These are phyloP conservation scores for silkworm (Bombyx mori) DNA, from an alignment of 1,140 invertebrate species.

Conservation along the genomic window DNA sequence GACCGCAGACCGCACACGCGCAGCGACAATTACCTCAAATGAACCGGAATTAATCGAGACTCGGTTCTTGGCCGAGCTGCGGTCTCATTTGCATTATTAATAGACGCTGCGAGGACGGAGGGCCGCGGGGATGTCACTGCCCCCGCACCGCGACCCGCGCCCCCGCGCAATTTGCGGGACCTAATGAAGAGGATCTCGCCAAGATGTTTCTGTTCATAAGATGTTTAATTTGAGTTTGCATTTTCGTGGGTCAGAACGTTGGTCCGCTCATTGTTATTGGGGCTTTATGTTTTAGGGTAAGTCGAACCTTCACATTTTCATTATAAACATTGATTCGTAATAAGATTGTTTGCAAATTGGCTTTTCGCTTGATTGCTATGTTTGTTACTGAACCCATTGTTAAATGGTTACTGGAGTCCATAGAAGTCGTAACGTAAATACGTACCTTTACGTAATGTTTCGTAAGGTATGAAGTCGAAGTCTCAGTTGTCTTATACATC, in stretches of 20 bases:
- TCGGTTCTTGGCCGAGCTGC: conserved; percentile 66
- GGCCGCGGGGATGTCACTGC: conserved; percentile 28
- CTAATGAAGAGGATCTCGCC: conserved; percentile 66
- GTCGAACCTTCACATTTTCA: neutral
- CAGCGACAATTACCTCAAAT: conserved; percentile 69
- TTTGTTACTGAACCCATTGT: too few species aligned
- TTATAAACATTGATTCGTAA: too few species aligned
- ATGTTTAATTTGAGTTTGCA: conserved; percentile 68
- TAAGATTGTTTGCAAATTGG: too few species aligned
- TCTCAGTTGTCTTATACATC: too few species aligned
- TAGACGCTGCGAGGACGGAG: conserved; percentile 42
- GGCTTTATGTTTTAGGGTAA: conserved; percentile 28
- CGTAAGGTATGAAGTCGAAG: too few species aligned
- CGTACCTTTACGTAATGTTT: too few species aligned
- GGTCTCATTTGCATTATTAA: conserved; percentile 71
- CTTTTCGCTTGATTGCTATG: too few species aligned
- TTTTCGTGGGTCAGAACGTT: conserved; percentile 50
- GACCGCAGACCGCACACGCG: conserved; percentile 53
- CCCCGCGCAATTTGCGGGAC: conserved; percentile 55
- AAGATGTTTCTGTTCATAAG: conserved; percentile 68
- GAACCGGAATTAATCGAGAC: conserved; percentile 69
- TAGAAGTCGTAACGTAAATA: too few species aligned
- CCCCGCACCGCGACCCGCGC: conserved; percentile 21
- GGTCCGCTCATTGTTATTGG: conserved; percentile 57
- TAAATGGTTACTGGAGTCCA: too few species aligned